Conservation (phyloP, 1,140 invertebrate species). For the Psilanteris sp. region DNA sequence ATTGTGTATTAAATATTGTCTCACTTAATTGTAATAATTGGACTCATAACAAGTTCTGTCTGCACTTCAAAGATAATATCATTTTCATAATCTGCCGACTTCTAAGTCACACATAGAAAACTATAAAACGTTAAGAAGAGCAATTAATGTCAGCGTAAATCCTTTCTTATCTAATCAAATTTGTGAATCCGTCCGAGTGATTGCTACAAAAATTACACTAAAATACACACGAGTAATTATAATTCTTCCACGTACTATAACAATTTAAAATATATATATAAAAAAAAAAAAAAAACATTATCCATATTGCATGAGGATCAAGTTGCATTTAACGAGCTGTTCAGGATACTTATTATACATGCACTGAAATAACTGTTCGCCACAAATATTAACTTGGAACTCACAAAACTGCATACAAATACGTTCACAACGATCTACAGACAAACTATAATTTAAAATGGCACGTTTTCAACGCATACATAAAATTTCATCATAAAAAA, state of each 20-base stretch:
- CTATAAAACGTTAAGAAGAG: constrained; percentile 37
- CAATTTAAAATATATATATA: no score
- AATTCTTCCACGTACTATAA: neutral
- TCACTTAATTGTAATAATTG: constrained; percentile 6
- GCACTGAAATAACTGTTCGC: neutral
- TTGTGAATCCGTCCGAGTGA: constrained; percentile 1
- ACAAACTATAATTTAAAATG: no score
- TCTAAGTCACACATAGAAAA: constrained; percentile 34
- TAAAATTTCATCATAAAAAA: no score
- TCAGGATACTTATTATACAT: constrained; percentile 7
- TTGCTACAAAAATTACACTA: constrained; percentile 1
- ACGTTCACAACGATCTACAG: no score
- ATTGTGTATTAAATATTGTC: constrained; percentile 17
- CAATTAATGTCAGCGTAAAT: constrained; percentile 42
- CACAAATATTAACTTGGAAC: constrained; percentile 18
- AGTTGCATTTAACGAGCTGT: no score
- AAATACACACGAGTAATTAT: neutral
- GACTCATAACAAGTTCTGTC: neutral
- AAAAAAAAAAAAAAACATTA: no score
- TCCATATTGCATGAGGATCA: no score
- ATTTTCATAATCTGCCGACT: constrained; percentile 16
- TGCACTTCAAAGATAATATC: constrained; percentile 22
- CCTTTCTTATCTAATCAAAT: constrained; percentile 47
- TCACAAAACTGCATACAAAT: constrained; percentile 5
- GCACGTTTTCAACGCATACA: no score